These are phyloP conservation scores for Anagrus nilaparvatae DNA, from an alignment of 1,140 invertebrate species.

Conservation along the genomic window DNA sequence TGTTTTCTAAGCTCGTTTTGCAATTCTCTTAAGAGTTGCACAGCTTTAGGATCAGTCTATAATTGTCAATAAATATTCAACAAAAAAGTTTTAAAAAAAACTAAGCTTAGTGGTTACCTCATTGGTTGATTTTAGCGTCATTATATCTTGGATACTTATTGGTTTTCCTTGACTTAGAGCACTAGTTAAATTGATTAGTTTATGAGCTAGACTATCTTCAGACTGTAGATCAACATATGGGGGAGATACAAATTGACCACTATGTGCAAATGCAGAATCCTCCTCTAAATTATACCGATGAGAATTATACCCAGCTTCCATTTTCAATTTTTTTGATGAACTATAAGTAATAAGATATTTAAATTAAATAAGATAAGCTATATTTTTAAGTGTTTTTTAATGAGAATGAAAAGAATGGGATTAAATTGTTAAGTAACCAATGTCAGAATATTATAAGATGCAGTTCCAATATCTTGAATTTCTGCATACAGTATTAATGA, in stretches of 20 bases:
- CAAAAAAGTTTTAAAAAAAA: conserved; percentile 2
- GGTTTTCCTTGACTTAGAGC: conserved; percentile 41
- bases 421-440: too few relatives aligned
- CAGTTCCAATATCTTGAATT: too few relatives aligned
- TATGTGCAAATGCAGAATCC: conserved; percentile 38
- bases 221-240: conserved; percentile 38
- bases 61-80: conserved; percentile 13
- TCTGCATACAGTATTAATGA: too few relatives aligned
- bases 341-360: conserved; percentile 37
- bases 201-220: conserved; percentile 35
- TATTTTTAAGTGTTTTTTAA: too few relatives aligned
- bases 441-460: too few relatives aligned
- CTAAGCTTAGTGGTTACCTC: conserved; percentile 33
- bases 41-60: conserved; percentile 49
- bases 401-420: too few relatives aligned
- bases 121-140: conserved; percentile 38
- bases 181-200: conserved; percentile 35
- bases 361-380: too few relatives aligned
- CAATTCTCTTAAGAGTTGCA: conserved; percentile 46
- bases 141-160: conserved; percentile 42
- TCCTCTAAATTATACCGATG: conserved; percentile 34
- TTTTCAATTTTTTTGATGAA: conserved; percentile 52
- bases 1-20: conserved; percentile 48
- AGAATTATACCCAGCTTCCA: conserved; percentile 47
- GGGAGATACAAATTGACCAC: conserved; percentile 31